These are phyloP conservation scores for Drosophila imparisetae DNA, from an alignment of 2,888 invertebrate genomes.

Conservation along the genomic window DNA sequence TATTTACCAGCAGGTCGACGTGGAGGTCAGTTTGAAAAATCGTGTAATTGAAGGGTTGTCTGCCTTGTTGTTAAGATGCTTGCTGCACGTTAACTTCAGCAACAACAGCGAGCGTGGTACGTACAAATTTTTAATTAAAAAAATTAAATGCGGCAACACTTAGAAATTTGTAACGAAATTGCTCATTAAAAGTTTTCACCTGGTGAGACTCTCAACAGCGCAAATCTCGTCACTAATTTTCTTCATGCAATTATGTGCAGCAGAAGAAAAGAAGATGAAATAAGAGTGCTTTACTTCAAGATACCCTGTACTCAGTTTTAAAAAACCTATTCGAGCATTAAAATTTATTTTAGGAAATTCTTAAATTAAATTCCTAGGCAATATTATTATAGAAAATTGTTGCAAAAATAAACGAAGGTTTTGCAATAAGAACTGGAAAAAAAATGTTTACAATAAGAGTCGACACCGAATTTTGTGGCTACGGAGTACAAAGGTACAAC, in stretches of 20 bases:
- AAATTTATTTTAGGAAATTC: background rate
- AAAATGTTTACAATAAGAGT: background rate
- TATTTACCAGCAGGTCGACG: background rate
- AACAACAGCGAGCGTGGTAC: constrained; percentile 1
- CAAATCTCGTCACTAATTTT: constrained; percentile 78
- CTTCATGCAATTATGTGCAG: constrained; percentile 74
- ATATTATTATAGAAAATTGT: background rate
- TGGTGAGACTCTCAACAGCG: constrained; percentile 69
- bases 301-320: constrained; percentile 13
- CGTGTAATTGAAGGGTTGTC: constrained; percentile 35
- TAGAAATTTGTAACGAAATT: constrained; percentile 78
- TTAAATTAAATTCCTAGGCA: background rate
- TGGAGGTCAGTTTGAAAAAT: constrained; percentile 43
- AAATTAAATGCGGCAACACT: constrained; percentile 78
- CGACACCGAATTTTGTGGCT: background rate
- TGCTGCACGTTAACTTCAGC: constrained; percentile 11
- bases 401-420: background rate
- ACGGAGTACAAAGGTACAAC: constrained; percentile 1
- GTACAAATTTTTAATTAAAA: constrained; percentile 69
- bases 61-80: constrained; percentile 9
- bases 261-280: background rate
- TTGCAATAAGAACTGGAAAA: background rate
- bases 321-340: background rate
- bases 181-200: constrained; percentile 81
- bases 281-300: background rate